phyloP scores from a whole-genome alignment of 2,888 invertebrate species.

The Melinaea menophilus region DNA sequence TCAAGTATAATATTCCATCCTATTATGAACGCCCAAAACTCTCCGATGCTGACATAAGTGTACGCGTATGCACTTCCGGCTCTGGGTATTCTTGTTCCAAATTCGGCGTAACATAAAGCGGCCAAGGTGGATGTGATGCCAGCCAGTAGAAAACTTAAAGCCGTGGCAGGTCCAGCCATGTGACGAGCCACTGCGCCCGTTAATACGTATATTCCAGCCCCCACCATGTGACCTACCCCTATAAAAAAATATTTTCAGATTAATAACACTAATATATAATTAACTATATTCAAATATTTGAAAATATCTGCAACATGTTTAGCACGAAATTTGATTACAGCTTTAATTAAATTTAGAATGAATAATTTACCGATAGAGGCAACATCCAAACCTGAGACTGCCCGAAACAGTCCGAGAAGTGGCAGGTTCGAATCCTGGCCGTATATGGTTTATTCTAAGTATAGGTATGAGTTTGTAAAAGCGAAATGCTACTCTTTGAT shows the following conservation, averaged over 20 bases:
- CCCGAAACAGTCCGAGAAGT: no score
- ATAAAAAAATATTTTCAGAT: constrained; percentile 26
- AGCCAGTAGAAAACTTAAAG: constrained; percentile 81
- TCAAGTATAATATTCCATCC: constrained; percentile 96
- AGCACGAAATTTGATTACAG: no score
- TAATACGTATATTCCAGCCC: constrained; percentile 95
- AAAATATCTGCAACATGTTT: no score
- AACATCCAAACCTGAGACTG: no score
- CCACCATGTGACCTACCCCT: constrained; percentile 97
- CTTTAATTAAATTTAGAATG: no score
- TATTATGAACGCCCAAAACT: constrained; percentile 95
- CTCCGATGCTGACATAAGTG: constrained; percentile 94
- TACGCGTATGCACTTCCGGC: constrained; percentile 96
- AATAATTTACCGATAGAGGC: no score
- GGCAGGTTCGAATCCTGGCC: no score
- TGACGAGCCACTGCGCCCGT: constrained; percentile 90
- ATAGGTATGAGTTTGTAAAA: no score
- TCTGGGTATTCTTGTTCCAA: constrained; percentile 91
- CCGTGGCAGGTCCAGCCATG: constrained; percentile 90
- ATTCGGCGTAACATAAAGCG: constrained; percentile 93
- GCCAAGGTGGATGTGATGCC: constrained; percentile 89
- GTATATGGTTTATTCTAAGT: no score
- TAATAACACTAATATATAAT: no score
- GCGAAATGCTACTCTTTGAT: no score
- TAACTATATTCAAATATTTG: no score